These are phyloP conservation scores for Heliornis fulica DNA, from an alignment of 2,113 vertebrate genomes.

Conservation along the genomic window DNA sequence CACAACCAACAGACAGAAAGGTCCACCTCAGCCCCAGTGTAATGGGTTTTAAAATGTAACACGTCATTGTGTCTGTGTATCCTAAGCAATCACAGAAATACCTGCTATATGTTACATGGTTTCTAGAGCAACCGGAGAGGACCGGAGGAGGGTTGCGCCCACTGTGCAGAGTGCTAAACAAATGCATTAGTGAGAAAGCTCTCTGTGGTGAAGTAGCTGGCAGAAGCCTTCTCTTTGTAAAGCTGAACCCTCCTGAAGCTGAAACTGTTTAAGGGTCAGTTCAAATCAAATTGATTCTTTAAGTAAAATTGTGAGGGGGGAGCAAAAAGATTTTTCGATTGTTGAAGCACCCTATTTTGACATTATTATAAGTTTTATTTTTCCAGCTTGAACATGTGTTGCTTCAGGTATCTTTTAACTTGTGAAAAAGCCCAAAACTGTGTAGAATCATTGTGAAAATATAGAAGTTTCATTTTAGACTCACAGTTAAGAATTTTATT, in stretches of 20 bases:
- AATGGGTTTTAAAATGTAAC: neutral
- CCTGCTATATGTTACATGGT: neutral
- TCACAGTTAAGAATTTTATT: neutral
- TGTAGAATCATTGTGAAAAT: neutral
- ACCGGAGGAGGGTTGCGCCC: neutral
- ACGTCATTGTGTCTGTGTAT: neutral
- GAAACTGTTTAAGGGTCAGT: neutral
- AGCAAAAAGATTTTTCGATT: neutral
- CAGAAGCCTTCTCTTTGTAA: neutral
- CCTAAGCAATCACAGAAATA: neutral
- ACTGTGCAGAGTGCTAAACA: neutral
- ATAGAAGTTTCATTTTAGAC: neutral
- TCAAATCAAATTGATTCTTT: neutral
- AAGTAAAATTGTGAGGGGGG: accelerated
- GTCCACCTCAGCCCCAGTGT: neutral
- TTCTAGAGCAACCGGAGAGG: neutral
- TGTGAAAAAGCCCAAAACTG: neutral
- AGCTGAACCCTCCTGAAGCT: neutral
- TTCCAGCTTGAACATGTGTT: neutral
- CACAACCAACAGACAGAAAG: neutral
- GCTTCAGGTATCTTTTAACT: neutral
- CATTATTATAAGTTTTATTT: neutral
- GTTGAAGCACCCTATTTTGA: neutral
- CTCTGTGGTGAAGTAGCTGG: neutral
- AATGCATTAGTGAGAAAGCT: neutral